Evolutionary conservation across 2,888 invertebrate species (phyloP).

Genomic region (Mesorhabditis belari): DNA sequence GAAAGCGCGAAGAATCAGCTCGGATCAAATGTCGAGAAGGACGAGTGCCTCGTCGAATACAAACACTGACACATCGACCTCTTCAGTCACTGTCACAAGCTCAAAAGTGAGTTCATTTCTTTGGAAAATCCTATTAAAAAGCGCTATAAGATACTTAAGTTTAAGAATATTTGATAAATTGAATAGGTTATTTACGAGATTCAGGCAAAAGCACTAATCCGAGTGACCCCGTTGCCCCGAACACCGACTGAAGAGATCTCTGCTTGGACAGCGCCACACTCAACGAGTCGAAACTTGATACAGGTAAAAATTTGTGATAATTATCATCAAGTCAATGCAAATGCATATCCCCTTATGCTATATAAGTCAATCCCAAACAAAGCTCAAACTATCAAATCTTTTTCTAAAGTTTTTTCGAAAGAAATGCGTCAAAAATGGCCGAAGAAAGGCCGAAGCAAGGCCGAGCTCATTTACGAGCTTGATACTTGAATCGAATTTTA

Average conservation of each 20-base stretch:
- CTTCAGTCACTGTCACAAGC: no score
- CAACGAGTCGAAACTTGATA: slow-evolving; percentile 18
- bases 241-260: slow-evolving; percentile 1
- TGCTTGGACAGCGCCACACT: slow-evolving; percentile 2
- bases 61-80: background rate
- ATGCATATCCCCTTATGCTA: background rate
- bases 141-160: background rate
- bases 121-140: no score
- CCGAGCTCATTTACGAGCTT: no score
- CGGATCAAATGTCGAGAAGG: background rate
- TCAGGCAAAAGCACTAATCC: slow-evolving; percentile 2
- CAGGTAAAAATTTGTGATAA: slow-evolving; percentile 5
- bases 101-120: no score
- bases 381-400: no score
- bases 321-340: background rate
- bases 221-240: background rate
- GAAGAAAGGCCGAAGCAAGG: no score
- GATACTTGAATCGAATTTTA: no score
- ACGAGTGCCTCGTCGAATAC: background rate
- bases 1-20: background rate
- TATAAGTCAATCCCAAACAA: no score
- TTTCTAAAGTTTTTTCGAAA: no score
- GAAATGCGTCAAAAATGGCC: no score
- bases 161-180: background rate
- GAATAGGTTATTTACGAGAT: background rate